phyloP scores from a whole-genome alignment of 2,797 vertebrate genomes.

The Podarcis lilfordi region DNA sequence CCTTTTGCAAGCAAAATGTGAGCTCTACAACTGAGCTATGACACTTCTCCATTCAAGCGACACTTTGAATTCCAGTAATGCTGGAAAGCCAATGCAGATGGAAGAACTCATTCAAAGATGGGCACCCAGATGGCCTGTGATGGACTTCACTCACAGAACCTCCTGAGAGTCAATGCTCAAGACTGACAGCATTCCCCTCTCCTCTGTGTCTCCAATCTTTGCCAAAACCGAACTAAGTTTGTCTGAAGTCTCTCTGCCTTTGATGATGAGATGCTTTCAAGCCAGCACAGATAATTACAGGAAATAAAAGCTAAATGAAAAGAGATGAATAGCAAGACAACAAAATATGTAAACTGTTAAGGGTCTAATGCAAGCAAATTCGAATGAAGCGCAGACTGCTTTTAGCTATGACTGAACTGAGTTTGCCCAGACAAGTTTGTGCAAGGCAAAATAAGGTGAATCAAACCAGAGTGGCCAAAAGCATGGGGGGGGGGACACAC shows the following conservation, averaged over 20 bases:
- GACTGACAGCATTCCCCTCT: neutral
- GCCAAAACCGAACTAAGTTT: slow-evolving; percentile 28
- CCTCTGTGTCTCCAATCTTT: slow-evolving; percentile 3
- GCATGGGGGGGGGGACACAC: no score
- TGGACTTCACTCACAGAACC: neutral
- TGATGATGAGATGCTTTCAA: slow-evolving; percentile 54
- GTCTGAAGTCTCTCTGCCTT: slow-evolving; percentile 39
- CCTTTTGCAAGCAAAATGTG: no score
- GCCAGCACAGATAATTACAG: slow-evolving; percentile 44
- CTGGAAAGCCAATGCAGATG: neutral
- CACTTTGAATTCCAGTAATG: neutral
- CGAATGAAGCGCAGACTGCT: slow-evolving; percentile 34
- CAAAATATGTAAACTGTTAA: slow-evolving; percentile 47
- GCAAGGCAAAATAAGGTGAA: slow-evolving; percentile 1
- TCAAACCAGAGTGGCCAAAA: neutral
- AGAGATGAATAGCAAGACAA: neutral
- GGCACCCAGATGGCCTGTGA: neutral
- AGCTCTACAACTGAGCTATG: no score
- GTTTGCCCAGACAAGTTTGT: neutral
- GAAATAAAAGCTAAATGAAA: slow-evolving; percentile 56
- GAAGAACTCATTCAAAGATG: neutral
- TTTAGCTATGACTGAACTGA: neutral
- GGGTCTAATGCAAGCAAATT: slow-evolving; percentile 40
- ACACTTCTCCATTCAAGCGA: no score
- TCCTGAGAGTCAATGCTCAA: neutral